Evolutionary conservation across 2,113 vertebrate species (phyloP), one percentile per base, ranked within the genome.

Genomic region (Carettochelys insculpta): DNA sequence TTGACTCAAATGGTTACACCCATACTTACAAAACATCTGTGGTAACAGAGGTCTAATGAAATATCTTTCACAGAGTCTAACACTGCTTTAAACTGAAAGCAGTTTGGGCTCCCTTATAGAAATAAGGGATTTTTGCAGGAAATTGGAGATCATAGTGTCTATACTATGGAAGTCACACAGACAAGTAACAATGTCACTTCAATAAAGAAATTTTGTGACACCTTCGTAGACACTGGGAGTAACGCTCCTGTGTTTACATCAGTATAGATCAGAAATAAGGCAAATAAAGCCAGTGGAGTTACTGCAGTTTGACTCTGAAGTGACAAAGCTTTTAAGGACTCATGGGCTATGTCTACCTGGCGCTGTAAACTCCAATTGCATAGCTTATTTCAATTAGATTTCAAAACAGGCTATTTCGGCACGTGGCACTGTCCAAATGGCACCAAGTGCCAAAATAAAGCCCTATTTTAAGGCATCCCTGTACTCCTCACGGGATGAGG

Each of bases 81-180:
- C 71, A 43, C 41, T 75, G 71, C 25, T 45, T 75, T 75, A 45
- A 73, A 16, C 41, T 14, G 6, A 29, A 75, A 75, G 41, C 71
- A 45, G 41, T 29, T 75, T 75, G 41, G 25, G 25, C 25, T 75
- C 14, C 45, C 24, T 45, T 75, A 68, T 45, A 75, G 27, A 75
- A 43, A 75, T 75, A 41, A 14, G 41, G 76, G 34, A 22, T 41
- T 79, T 79, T 54, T 31, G 9, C 5, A 43, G n/a, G 51, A 1
- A 3, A 68, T 0, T 61, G 7, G 29, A 45, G 41, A 8, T 25
- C 77, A 24, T 10, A 20, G 83, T 84, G 8, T 22, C 0, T 0
- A 24, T 22, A 68, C 82, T 41, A 8, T 41, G 88, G 0, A 29
- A 81, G 80, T 58, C 27, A 38, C 3, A 2, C 4, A 2, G 16